These are phyloP conservation scores for Echeneis naucrates DNA, from an alignment of 2,797 vertebrate genomes.

Conservation along the genomic window DNA sequence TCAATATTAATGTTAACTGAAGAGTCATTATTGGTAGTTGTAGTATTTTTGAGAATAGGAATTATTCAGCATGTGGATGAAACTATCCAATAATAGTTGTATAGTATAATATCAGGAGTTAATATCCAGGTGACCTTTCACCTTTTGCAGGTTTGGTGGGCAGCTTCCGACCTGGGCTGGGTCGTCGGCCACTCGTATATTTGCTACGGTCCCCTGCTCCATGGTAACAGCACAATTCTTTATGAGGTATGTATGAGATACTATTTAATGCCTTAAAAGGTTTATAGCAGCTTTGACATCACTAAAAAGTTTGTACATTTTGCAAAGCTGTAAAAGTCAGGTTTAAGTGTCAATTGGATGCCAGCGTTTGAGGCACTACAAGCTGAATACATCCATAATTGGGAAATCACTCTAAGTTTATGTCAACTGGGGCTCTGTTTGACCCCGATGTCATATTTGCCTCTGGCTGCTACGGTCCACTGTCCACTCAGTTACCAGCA, in stretches of 20 bases:
- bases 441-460: constrained; percentile 17
- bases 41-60: neutral
- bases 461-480: constrained; percentile 8
- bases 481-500: neutral
- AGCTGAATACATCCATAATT: constrained; percentile 7
- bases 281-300: neutral
- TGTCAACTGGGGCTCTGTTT: constrained; percentile 4
- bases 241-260: constrained; percentile 88
- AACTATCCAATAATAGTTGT: neutral
- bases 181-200: constrained; percentile 99
- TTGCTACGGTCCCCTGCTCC: constrained; percentile 95
- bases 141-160: constrained; percentile 95
- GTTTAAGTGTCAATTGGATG: neutral
- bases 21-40: too few species aligned
- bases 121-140: neutral
- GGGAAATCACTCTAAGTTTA: neutral
- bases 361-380: neutral
- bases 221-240: constrained; percentile 93
- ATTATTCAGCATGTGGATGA: neutral
- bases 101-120: neutral
- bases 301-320: neutral
- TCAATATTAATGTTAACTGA: constrained; percentile 18
- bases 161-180: constrained; percentile 98
- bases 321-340: neutral
- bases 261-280: neutral